Base-by-base conservation (phyloP, 2,797 vertebrate genomes). In the Perodicticus potto region DNA sequence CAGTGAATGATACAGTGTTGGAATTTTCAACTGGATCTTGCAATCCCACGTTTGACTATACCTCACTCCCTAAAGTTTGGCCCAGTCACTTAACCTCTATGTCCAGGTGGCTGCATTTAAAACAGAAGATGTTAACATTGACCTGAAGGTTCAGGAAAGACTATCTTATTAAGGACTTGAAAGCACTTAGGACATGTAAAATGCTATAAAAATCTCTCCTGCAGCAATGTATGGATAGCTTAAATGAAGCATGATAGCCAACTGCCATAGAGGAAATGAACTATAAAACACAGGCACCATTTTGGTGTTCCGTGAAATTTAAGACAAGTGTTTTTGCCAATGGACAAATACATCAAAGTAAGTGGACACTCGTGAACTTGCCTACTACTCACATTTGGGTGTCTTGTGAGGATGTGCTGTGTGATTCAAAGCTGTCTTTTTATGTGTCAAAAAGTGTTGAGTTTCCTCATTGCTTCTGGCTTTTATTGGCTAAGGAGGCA, bases 151-250 rank as follows among this genome's bases (percentile, higher is more conserved):
- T 82, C 67, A 86, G 25, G 11, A 61, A 89, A 27, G 77, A 88
- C 72, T 90, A 92, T 87, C 32, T 96, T 95, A 94, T 92, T 90
- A 77, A 96, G 92, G 74, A 95, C 55, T 74, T 43, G 85, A 85
- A 95, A 90, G 93, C 89, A 94, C 96, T 89, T 84, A 93, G 63
- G 78, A 67, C 11, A 22, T 80, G 86, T 61, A 72, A 94, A 97
- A 20, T 8, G 20, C 87, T 91, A 53, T 78, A 81, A 89, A 89
- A 93, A 53, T 86, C 91, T 37, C 32, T 85, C 69, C 65, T 82
- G 45, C 14, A 3, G 37, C 92, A 81, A 91, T 83, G 34, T 13
- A 80, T 1, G 5, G 49, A 40, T 61, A 81, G 45, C 72, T 84
- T 93, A 94, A 93, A 49, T 12, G 45, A 86, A 65, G 65, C 14